These are phyloP conservation scores for Cantharis flavilabris DNA, from an alignment of 2,888 invertebrate genomes.

Conservation along the genomic window DNA sequence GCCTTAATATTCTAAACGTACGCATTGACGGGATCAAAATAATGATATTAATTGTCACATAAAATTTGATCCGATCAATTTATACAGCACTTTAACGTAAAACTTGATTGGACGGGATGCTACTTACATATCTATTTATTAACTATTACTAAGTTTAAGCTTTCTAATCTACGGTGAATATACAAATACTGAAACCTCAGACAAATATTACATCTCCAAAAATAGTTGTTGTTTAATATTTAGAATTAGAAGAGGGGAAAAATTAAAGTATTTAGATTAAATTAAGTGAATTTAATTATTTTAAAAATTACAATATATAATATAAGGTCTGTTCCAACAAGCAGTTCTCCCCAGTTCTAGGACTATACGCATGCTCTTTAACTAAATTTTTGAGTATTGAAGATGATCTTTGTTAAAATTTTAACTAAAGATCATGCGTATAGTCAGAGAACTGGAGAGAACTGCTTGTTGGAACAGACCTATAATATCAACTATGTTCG, in stretches of 20 bases:
- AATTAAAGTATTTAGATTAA: background rate
- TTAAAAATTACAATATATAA: too few relatives aligned
- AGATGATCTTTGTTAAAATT: too few relatives aligned
- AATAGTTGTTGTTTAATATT: too few relatives aligned
- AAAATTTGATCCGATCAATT: background rate
- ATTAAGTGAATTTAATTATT: background rate
- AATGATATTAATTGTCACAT: background rate
- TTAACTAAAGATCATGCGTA: too few relatives aligned
- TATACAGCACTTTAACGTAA: background rate
- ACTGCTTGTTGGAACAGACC: too few relatives aligned
- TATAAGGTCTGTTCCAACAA: too few relatives aligned
- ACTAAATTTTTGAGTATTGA: too few relatives aligned
- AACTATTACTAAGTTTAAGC: constrained; percentile 8
- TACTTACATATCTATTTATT: constrained; percentile 14
- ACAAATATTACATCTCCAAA: background rate
- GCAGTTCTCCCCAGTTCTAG: too few relatives aligned
- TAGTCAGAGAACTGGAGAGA: too few relatives aligned
- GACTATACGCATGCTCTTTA: too few relatives aligned
- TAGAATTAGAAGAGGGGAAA: background rate
- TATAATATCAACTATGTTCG: too few relatives aligned
- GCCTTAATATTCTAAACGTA: constrained; percentile 3
- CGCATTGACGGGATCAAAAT: background rate
- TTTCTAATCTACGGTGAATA: background rate
- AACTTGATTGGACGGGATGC: constrained; percentile 21
- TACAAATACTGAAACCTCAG: constrained; percentile 2